phyloP scores from a whole-genome alignment of 1,140 invertebrate species.

The Dreissena rostriformis region DNA sequence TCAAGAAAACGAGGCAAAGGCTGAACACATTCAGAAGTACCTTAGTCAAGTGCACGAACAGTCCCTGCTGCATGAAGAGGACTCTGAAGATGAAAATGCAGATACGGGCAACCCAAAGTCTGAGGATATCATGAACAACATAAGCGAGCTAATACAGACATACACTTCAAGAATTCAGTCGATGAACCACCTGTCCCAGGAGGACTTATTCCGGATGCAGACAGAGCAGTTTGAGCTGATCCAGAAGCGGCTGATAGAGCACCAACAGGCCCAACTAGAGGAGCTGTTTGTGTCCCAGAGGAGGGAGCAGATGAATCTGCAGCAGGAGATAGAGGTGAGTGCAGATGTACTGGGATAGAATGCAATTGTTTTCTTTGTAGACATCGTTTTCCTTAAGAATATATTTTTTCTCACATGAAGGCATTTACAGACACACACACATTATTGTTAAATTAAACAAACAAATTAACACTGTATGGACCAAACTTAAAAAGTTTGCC shows the following conservation, averaged over 20 bases:
- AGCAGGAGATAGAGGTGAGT: conserved; percentile 52
- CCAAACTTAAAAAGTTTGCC: too few relatives aligned
- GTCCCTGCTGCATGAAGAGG: conserved; percentile 44
- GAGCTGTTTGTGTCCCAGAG: conserved; percentile 54
- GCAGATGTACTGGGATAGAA: background rate
- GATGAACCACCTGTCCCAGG: conserved; percentile 54
- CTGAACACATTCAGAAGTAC: conserved; percentile 55
- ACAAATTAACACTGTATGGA: too few relatives aligned
- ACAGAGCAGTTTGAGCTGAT: conserved; percentile 48
- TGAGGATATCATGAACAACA: conserved; percentile 36
- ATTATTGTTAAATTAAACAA: too few relatives aligned
- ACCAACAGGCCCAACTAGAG: conserved; percentile 44
- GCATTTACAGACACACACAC: too few relatives aligned
- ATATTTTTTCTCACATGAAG: too few relatives aligned
- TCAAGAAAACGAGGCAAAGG: conserved; percentile 49
- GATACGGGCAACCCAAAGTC: background rate
- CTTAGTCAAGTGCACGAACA: conserved; percentile 54
- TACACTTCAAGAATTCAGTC: conserved; percentile 40
- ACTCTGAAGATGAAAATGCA: conserved; percentile 17
- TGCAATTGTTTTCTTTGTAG: too few relatives aligned
- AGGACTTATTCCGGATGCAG: conserved; percentile 44
- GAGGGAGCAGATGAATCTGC: conserved; percentile 46
- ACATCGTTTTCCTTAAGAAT: too few relatives aligned
- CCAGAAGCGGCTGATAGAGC: conserved; percentile 47
- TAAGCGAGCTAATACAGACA: conserved; percentile 34